Evolutionary conservation across 2,888 invertebrate species (phyloP).

Genomic region (Plutella xylostella): DNA sequence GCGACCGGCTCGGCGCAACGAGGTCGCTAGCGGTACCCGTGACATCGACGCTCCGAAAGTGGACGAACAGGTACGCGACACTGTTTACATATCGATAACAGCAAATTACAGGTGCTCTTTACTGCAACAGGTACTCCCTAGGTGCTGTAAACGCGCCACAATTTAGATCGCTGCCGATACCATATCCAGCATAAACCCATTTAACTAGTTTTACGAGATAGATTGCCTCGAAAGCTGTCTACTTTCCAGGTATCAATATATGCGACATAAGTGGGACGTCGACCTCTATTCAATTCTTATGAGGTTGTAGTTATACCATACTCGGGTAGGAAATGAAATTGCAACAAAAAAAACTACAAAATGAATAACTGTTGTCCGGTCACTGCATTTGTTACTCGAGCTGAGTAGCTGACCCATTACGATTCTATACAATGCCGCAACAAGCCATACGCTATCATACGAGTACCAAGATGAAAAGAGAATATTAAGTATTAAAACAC

Average conservation of each 20-base stretch:
- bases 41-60: constrained; percentile 61
- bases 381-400: too few species aligned
- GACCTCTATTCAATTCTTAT: constrained; percentile 36
- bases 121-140: constrained; percentile 25
- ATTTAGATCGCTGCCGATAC: constrained; percentile 34
- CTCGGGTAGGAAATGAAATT: too few species aligned
- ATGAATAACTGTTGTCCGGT: too few species aligned
- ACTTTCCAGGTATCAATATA: constrained; percentile 27
- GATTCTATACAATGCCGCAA: too few species aligned
- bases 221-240: constrained; percentile 34
- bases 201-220: constrained; percentile 33
- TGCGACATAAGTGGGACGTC: constrained; percentile 30
- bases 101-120: constrained; percentile 53
- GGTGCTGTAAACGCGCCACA: constrained; percentile 25
- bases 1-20: constrained; percentile 59
- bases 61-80: constrained; percentile 67
- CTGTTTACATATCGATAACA: constrained; percentile 62
- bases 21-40: constrained; percentile 67
- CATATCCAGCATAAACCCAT: constrained; percentile 27
- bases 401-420: too few species aligned
- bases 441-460: too few species aligned
- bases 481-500: too few species aligned
- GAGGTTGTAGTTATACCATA: too few species aligned
- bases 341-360: too few species aligned
- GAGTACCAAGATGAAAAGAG: too few species aligned